Percentiles rank a stretch among this genome's conserved stretches.
Conservation (phyloP, 2,888 invertebrate genomes). For the Aporophyla nigra region DNA sequence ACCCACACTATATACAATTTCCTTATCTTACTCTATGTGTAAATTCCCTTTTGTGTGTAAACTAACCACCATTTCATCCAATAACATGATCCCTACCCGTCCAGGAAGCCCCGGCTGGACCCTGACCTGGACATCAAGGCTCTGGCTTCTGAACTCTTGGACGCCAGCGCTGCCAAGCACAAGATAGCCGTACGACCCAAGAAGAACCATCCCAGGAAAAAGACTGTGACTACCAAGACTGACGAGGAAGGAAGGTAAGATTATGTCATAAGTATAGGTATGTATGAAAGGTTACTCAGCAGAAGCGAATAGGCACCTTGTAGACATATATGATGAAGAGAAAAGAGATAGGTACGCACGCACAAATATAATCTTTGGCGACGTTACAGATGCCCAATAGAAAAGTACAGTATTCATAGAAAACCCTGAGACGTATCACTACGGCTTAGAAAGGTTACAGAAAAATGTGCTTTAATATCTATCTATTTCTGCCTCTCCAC, state of each 20-base stretch:
- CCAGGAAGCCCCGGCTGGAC: conserved; percentile 91
- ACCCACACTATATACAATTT: not conserved
- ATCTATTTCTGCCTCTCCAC: not conserved
- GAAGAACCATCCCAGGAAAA: conserved; percentile 91
- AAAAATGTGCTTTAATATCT: not conserved
- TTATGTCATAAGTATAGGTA: conserved; percentile 3
- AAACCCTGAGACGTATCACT: not conserved
- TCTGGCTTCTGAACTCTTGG: conserved; percentile 89
- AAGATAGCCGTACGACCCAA: conserved; percentile 94
- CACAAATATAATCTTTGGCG: not conserved
- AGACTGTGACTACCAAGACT: conserved; percentile 67
- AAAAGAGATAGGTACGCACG: not conserved
- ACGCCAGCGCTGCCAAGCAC: conserved; percentile 94
- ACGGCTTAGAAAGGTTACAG: not conserved
- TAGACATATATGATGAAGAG: not conserved
- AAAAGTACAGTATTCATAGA: not conserved
- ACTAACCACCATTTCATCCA: conserved; percentile 72
- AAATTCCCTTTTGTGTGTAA: conserved; percentile 52
- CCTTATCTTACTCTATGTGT: conserved; percentile 15
- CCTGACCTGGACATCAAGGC: conserved; percentile 91
- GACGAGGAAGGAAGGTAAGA: conserved; percentile 69
- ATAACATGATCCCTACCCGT: conserved; percentile 72
- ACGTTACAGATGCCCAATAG: not conserved
- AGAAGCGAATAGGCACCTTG: not conserved
- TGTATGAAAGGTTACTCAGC: not conserved